Base-by-base conservation (phyloP, 2,113 vertebrate genomes). In the Sphaerodactylus townsendi region DNA sequence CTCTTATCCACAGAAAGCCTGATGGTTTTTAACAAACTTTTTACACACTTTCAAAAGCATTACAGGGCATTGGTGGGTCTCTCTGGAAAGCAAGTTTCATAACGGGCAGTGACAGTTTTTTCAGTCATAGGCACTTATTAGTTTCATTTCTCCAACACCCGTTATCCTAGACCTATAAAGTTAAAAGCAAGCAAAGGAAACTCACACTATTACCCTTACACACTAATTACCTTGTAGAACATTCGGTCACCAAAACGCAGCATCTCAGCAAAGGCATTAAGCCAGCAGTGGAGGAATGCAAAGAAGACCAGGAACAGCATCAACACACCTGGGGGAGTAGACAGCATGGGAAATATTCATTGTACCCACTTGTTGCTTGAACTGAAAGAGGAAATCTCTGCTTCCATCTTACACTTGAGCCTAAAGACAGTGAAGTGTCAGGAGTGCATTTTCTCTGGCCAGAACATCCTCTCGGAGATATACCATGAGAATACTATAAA, bases 191-290 rank as follows among this genome's bases (percentile, higher is more conserved):
- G n/a, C 9, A 19, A 14, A 25, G 25, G 21, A 25, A 35, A 17
- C 4, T 4, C 8, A 21, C 7, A n/a, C 4, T 28, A 44, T 65
- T 14, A 17, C 37, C 25, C 30, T 59, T 69, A 39, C 13, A 17
- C 53, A 53, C 56, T 25, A 25, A 79, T 91, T 91, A 97, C 97
- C 96, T 97, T 96, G 90, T 97, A 97, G 92, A 97, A 97, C 97
- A 97, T 97, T 86, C 97, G 92, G 81, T 97, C 97, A 17, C 95
- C 97, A 83, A 97, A 97, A 70, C 96, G 95, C 73, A 97, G 88
- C 97, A 97, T 97, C 95, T 97, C 97, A 1, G 97, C 97, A 93
- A 97, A 97, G 0, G 95, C 96, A 1, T 97, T 97, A 41, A 96
- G 92, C 93, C 96, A 97, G 69, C 97, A 98, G 89, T 96, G 93